Evolutionary conservation across 2,797 vertebrate genomes (phyloP).

Genomic region (Podarcis lilfordi): DNA sequence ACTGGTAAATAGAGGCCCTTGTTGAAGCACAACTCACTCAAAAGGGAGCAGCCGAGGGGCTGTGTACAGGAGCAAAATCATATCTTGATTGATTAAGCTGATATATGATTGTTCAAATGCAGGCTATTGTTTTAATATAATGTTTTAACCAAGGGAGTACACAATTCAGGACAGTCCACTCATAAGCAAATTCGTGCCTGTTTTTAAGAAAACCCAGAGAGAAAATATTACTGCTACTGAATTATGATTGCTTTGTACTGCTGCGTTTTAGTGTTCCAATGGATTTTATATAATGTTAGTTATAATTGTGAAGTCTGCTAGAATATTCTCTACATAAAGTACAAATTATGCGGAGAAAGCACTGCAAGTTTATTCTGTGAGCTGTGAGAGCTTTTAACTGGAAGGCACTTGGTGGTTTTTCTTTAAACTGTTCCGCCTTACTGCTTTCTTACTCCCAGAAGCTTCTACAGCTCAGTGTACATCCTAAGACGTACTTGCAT

Average conservation of each 20-base stretch:
- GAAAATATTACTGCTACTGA: slow-evolving; percentile 32
- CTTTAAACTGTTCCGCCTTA: background rate
- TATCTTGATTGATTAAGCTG: background rate
- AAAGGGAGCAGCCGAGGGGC: background rate
- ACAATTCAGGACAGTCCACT: background rate
- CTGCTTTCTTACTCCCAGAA: slow-evolving; percentile 3
- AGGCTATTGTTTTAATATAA: background rate
- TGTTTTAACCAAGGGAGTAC: background rate
- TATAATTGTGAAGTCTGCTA: background rate
- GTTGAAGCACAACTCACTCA: background rate
- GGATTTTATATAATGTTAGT: background rate
- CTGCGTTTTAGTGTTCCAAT: slow-evolving; percentile 26
- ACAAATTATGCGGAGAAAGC: background rate
- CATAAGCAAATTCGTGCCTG: slow-evolving; percentile 16
- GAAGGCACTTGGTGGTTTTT: background rate
- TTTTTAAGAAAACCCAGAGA: slow-evolving; percentile 34
- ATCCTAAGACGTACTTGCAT: background rate
- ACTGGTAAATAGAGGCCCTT: slow-evolving; percentile 31
- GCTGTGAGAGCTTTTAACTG: background rate
- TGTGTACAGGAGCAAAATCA: background rate
- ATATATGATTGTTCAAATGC: background rate
- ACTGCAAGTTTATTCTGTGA: background rate
- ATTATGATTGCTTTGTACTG: slow-evolving; percentile 34
- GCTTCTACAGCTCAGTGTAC: background rate
- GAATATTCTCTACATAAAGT: slow-evolving; percentile 2